Conservation (phyloP, 2,797 vertebrate genomes). For the Diceros bicornis region DNA sequence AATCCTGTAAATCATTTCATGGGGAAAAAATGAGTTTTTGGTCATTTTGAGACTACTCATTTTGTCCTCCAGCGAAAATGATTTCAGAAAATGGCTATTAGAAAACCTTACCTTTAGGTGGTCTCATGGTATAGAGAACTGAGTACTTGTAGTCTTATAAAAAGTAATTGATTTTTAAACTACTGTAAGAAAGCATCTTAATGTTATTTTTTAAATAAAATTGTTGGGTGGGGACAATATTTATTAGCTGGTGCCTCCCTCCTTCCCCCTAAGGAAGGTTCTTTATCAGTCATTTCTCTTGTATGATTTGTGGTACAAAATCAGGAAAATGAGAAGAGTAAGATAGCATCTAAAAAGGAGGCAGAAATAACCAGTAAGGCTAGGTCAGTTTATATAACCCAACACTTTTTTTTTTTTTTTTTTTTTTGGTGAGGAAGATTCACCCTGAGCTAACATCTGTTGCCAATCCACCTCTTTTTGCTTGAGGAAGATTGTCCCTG, state of each 20-base stretch:
- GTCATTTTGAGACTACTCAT: background rate
- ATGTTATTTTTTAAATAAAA: background rate
- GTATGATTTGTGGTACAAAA: background rate
- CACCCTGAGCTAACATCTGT: too few relatives aligned
- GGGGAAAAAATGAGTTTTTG: background rate
- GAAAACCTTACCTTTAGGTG: background rate
- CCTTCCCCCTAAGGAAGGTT: background rate
- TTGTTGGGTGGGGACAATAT: background rate
- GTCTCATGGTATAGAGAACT: background rate
- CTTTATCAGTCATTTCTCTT: background rate
- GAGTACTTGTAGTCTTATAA: background rate
- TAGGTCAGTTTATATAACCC: background rate
- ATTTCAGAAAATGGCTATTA: background rate
- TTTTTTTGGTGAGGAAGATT: background rate
- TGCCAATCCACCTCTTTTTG: too few relatives aligned
- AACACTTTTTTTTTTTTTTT: background rate
- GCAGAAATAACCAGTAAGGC: background rate
- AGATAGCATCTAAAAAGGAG: background rate
- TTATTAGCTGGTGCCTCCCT: background rate
- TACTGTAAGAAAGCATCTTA: background rate
- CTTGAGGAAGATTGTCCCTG: too few relatives aligned
- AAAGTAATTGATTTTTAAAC: background rate
- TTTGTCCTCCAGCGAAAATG: background rate
- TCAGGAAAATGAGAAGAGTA: background rate
- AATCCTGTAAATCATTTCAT: background rate